Evolutionary conservation across 2,797 vertebrate genomes (phyloP), one percentile per base, ranked within the genome.

Genomic region (Yasuhikotakia modesta): DNA sequence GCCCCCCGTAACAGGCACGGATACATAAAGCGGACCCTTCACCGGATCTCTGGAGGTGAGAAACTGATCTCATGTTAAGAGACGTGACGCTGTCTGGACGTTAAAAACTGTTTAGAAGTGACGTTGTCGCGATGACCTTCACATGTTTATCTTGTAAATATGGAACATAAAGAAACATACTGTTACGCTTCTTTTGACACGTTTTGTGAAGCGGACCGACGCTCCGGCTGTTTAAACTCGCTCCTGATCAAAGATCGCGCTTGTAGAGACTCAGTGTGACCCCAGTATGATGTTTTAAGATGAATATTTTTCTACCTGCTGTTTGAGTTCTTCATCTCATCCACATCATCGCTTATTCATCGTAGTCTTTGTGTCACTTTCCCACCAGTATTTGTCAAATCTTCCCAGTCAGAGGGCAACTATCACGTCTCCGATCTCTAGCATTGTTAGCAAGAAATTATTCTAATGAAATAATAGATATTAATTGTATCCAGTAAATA

Each of bases 141-240:
- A 90, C 89, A 88, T 92, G 92, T 92, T 93, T 92, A 92, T 92
- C 88, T 78, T 93, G 93, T 93, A 93, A 89, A 93, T 94, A 93
- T 85, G 87, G 88, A 90, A 89, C 39, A 43, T 85, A 86, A 73
- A 84, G 82, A 87, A 88, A 86, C 85, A 84, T 84, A 87, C 70
- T 83, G 87, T 87, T 81, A 91, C 90, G 30, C 87, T 87, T 35
- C 21, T 53, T 66, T 76, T 66, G 22, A 43, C 45, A 60, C 53
- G 32, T 81, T 53, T 69, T 58, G 76, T 73, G 80, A 64, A 63
- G 61, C 53, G 43, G 66, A 24, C 57, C 30, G 76, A 82, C 57
- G 53, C 71, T 30, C 39, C 57, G 27, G 68, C 78, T 82, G 79
- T 79, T 76, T 74, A 72, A 79, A 74, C 70, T 67, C 22, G 61